Base-by-base conservation (phyloP, 2,113 vertebrate species). In the Lichenostomus cassidix region DNA sequence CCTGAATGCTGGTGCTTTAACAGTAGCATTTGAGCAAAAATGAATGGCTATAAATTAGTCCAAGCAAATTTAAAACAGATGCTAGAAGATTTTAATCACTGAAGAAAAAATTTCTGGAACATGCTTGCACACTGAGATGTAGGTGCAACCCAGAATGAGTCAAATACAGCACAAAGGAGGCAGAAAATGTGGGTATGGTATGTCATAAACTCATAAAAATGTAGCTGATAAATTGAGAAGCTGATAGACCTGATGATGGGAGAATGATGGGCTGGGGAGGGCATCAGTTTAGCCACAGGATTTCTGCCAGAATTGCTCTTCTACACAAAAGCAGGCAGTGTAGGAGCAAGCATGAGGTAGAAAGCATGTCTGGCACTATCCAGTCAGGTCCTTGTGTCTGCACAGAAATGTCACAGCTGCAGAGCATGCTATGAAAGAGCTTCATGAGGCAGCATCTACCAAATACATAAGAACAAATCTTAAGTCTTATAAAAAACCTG, bases 51-150 rank as follows among this genome's bases (percentile, higher is more conserved):
- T 52, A 94, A 50, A 71, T 67, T 71, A 76, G 55, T 20, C 41
- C 23, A 35, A 67, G 16, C 44, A 87, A 80, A 81, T 77, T 73
- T 71, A 80, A 94, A 83, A 73, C 55, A 89, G 65, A 68, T 29
- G 42, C 15, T n/a, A 80, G 16, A 82, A 93, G 41, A 62, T 49
- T 94, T 92, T 91, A 80, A 49, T 76, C 46, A 70, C 37, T 11
- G 50, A 91, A 83, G 33, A 94, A 85, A 52, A 9, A 85, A 76
- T 77, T 95, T 90, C 60, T 81, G 50, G 56, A 83, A 77, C 41
- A 86, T 37, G 27, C 37, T 81, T 65, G 31, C 69, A 70, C n/a
- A 44, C 10, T 9, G 49, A 92, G 59, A 77, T 44, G 25, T 69
- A 80, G 25, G 7, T 65, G 6, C 11, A 65, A 76, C 13, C 2